phyloP scores from a whole-genome alignment of 2,888 invertebrate genomes.

The Lasius platythorax region DNA sequence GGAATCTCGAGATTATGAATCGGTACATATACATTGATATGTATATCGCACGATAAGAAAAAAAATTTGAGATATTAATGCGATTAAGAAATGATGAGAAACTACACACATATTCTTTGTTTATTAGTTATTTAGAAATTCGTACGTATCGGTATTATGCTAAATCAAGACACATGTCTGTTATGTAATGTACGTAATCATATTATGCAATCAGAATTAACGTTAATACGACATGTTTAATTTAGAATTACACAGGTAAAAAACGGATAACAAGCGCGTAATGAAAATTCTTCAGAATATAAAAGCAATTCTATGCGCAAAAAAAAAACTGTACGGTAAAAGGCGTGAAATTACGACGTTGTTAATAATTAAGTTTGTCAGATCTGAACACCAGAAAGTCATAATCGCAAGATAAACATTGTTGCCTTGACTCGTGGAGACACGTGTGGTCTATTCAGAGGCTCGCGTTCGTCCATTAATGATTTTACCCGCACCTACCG shows the following conservation, averaged over 20 bases:
- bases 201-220: slow-evolving; percentile 29
- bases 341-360: slow-evolving; percentile 32
- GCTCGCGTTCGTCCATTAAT: slow-evolving; percentile 32
- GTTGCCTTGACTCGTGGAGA: slow-evolving; percentile 33
- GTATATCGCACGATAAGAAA: neutral
- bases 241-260: neutral
- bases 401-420: slow-evolving; percentile 46
- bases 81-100: neutral
- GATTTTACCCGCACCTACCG: slow-evolving; percentile 32
- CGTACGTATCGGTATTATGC: neutral
- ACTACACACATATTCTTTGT: neutral
- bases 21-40: neutral
- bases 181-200: neutral
- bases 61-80: slow-evolving; percentile 1
- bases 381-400: slow-evolving; percentile 11
- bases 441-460: slow-evolving; percentile 48
- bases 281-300: neutral
- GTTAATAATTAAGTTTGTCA: slow-evolving; percentile 43
- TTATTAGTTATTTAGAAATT: neutral
- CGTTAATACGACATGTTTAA: neutral
- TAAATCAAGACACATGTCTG: neutral
- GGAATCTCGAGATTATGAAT: neutral
- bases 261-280: neutral
- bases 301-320: neutral
- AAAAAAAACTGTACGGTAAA: neutral